Evolutionary conservation across 2,113 vertebrate genomes (phyloP), one percentile per base, ranked within the genome.

Genomic region (Nibea albiflora): DNA sequence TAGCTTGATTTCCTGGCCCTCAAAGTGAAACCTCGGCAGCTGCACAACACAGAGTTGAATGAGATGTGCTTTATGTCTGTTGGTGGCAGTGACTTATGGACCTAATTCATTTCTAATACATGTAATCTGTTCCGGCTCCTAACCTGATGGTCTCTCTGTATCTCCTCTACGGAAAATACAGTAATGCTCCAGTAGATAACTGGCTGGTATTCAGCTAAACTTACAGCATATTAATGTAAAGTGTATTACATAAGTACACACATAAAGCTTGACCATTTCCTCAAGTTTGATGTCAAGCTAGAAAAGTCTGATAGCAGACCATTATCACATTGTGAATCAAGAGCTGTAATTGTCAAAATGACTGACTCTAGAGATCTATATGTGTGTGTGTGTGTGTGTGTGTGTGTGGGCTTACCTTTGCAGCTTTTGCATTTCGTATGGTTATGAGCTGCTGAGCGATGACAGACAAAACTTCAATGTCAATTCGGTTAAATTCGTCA

Each of bases 1-100:
- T 87, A 97, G 80, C 74, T 96, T 96, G 88, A 98, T 97, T 88
- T 97, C 96, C n/a, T 93, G 91, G 4, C 96, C 97, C 84, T 97
- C 96, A 89, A 97, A 97, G 94, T 93, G 95, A 93, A 97, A 97
- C 67, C 94, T 94, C 57, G 94, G 91, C 20, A 97, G 88, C 97
- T 98, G 64, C 6, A 65, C 39, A 58, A 76, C 46, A 67, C 46
- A 73, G 28, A 80, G 61, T 35, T 56, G 9, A 20, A n/a, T 31
- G 22, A 75, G 26, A 75, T 42, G 14, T 6, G 49, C 3, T 24
- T 19, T 19, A 6, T 57, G 16, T 26, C 1, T 28, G 39, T 6
- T 5, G 11, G 9, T 24, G n/a, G 67, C 14, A 11, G 4, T 67
- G n/a, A 44, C 3, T 42, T 42, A 44, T 56, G 31, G 31, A 42